These are phyloP conservation scores for Philaethria dido DNA, from an alignment of 2,888 invertebrate species.

Conservation along the genomic window DNA sequence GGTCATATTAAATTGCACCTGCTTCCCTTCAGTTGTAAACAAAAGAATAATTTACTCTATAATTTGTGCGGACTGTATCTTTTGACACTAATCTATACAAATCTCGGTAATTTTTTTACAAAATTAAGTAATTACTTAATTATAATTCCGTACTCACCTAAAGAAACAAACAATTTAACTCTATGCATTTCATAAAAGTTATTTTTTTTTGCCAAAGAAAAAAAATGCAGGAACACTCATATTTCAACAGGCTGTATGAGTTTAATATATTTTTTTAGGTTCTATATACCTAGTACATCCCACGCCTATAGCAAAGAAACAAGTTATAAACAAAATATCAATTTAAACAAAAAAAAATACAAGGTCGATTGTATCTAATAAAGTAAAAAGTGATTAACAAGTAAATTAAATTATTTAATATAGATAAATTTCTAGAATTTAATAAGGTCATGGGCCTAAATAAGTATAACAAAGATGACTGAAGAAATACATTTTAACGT, in stretches of 20 bases:
- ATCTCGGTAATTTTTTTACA: not conserved
- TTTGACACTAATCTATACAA: constrained; percentile 21
- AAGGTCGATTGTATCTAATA: constrained; percentile 2
- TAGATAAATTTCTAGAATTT: constrained; percentile 9
- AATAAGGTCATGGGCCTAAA: constrained; percentile 7
- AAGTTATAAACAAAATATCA: not conserved
- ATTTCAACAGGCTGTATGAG: too few species aligned
- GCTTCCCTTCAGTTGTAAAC: constrained; percentile 34
- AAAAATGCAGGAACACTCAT: too few species aligned
- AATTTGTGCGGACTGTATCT: constrained; percentile 15
- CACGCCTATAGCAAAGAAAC: not conserved
- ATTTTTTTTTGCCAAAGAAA: too few species aligned
- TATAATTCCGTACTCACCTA: not conserved
- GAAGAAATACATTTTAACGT: constrained; percentile 19
- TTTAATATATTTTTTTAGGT: too few species aligned
- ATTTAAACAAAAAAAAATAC: not conserved
- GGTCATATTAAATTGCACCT: constrained; percentile 35
- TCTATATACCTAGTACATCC: too few species aligned
- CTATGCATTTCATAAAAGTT: not conserved
- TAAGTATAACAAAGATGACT: constrained; percentile 7
- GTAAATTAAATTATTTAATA: not conserved
- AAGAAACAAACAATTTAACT: not conserved
- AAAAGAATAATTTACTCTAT: constrained; percentile 34
- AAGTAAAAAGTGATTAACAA: not conserved
- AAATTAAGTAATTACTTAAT: constrained; percentile 16